Conservation (phyloP, 1,140 invertebrate genomes). For the Drosophila leontia region DNA sequence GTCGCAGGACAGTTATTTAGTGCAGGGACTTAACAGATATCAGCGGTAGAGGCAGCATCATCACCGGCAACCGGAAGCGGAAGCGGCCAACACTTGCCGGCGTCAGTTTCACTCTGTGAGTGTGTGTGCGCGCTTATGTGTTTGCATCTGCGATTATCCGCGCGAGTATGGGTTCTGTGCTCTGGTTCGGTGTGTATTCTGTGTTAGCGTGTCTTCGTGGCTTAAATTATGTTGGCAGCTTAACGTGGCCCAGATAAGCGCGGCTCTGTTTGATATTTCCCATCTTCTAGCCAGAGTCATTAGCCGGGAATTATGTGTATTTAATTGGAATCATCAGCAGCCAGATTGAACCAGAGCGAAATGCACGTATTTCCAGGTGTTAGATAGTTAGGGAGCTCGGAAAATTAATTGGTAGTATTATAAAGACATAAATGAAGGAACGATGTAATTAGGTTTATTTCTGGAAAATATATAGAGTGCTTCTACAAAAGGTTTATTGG, state of each 20-base stretch:
- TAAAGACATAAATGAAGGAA: constrained; percentile 1
- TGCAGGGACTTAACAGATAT: constrained; percentile 70
- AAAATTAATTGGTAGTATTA: constrained; percentile 7
- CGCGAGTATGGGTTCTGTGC: constrained; percentile 3
- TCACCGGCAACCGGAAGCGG: constrained; percentile 62
- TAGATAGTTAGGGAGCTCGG: neutral
- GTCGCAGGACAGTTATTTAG: constrained; percentile 69
- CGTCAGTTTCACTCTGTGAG: constrained; percentile 12
- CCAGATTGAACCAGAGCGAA: constrained; percentile 13
- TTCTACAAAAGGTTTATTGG: neutral
- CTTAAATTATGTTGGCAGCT: constrained; percentile 71
- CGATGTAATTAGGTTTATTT: constrained; percentile 2
- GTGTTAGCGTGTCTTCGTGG: constrained; percentile 35
- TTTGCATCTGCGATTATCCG: constrained; percentile 32
- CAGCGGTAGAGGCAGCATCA: constrained; percentile 30
- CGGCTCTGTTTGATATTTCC: constrained; percentile 48
- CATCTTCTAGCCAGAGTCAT: constrained; percentile 48
- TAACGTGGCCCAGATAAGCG: constrained; percentile 62
- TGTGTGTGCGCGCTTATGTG: constrained; percentile 13
- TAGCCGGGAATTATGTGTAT: constrained; percentile 61
- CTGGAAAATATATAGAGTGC: neutral
- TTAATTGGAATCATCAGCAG: constrained; percentile 65
- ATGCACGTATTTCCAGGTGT: constrained; percentile 12
- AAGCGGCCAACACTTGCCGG: constrained; percentile 66
- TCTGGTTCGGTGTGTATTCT: neutral